Conservation (phyloP, 2,113 vertebrate genomes). For the Pavo muticus region DNA sequence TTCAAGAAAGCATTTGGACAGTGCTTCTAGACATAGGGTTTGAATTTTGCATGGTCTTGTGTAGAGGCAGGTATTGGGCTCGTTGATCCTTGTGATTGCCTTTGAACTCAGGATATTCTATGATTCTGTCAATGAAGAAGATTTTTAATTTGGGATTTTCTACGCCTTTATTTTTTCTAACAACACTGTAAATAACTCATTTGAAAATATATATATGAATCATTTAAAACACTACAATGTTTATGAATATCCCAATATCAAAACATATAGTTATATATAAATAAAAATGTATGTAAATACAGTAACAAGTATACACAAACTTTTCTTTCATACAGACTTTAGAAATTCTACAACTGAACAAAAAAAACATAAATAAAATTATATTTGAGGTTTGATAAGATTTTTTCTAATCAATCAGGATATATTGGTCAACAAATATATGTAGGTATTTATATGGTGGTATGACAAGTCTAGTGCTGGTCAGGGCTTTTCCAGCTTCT, state of each 20-base stretch:
- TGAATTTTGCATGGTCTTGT: background rate
- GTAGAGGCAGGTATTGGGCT: background rate
- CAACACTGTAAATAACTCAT: background rate
- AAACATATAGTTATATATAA: background rate
- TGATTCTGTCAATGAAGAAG: background rate
- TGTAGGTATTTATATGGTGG: background rate
- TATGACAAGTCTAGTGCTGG: background rate
- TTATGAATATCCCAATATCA: background rate
- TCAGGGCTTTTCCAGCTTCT: background rate
- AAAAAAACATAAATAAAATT: background rate
- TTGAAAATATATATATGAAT: background rate
- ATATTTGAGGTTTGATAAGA: background rate
- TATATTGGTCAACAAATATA: background rate
- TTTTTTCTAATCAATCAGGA: rapidly evolving
- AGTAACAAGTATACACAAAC: background rate
- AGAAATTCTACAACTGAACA: background rate
- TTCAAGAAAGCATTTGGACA: background rate
- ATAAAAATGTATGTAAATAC: background rate
- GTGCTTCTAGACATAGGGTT: background rate
- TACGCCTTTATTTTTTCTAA: background rate
- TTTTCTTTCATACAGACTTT: background rate
- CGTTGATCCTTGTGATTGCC: background rate
- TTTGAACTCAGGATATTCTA: background rate
- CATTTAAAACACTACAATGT: background rate
- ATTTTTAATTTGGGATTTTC: background rate